These are phyloP conservation scores for Melanargia galathea DNA, from an alignment of 2,888 invertebrate genomes.

Conservation along the genomic window DNA sequence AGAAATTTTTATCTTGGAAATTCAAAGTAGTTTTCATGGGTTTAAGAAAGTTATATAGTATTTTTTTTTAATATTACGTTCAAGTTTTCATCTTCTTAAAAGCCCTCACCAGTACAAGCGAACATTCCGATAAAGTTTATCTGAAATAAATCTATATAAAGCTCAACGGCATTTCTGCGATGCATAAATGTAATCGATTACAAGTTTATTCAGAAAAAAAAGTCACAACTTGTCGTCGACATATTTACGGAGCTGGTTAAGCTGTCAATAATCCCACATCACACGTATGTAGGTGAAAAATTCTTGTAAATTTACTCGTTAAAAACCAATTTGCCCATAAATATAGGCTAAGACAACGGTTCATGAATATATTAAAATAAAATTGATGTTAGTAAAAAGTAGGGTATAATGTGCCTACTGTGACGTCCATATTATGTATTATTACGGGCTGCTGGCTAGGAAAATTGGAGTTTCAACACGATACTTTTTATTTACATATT, in stretches of 20 bases:
- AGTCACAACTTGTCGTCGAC: conserved; percentile 15
- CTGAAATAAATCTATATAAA: background rate
- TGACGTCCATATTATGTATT: background rate
- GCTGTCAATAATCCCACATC: conserved; percentile 27
- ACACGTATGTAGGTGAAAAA: conserved; percentile 27
- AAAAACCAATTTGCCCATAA: conserved; percentile 21
- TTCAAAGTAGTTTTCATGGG: too few relatives aligned
- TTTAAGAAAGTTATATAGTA: too few relatives aligned
- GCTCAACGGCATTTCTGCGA: background rate
- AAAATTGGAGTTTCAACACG: too few relatives aligned
- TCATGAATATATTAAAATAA: conserved; percentile 8
- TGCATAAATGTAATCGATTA: conserved; percentile 22
- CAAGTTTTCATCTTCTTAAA: too few relatives aligned
- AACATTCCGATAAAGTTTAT: background rate
- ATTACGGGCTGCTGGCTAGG: too few relatives aligned
- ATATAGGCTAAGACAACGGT: conserved; percentile 22
- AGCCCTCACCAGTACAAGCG: too few relatives aligned
- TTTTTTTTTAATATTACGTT: too few relatives aligned
- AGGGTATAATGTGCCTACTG: background rate
- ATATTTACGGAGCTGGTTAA: conserved; percentile 26
- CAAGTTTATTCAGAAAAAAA: conserved; percentile 31
- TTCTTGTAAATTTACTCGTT: conserved; percentile 22
- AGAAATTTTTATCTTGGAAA: too few relatives aligned
- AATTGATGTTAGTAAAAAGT: conserved; percentile 2
- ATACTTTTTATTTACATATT: too few relatives aligned